Evolutionary conservation across 2,888 invertebrate species (phyloP).

Genomic region (Ophion ellenae): DNA sequence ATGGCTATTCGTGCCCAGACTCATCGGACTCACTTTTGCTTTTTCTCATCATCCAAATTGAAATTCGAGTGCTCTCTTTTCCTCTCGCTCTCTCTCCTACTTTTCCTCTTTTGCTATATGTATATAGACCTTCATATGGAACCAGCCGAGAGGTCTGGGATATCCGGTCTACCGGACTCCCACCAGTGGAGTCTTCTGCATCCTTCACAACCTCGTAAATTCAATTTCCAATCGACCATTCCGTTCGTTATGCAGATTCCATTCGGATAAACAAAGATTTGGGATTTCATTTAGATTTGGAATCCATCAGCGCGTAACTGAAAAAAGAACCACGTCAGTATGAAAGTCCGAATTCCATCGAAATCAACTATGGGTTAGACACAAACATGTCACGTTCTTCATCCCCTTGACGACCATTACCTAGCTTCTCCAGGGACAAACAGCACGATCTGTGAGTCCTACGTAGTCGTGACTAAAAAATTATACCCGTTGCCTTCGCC

Average conservation of each 20-base stretch:
- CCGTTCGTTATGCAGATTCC: too few relatives aligned
- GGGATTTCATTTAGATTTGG: background rate
- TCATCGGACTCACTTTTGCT: slow-evolving; percentile 47
- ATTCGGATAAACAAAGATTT: too few relatives aligned
- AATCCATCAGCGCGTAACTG: background rate
- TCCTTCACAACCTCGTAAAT: background rate
- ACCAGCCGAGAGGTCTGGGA: slow-evolving; percentile 5
- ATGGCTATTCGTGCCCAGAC: slow-evolving; percentile 8
- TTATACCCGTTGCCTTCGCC: background rate
- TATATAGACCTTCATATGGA: background rate
- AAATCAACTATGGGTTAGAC: background rate
- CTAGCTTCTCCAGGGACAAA: too few relatives aligned
- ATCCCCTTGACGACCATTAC: too few relatives aligned
- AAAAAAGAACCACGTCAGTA: background rate
- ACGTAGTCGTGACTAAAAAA: slow-evolving; percentile 2
- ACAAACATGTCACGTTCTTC: too few relatives aligned
- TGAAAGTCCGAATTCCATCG: background rate
- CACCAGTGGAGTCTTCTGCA: background rate
- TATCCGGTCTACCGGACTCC: slow-evolving; percentile 1
- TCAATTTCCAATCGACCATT: background rate
- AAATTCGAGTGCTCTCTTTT: slow-evolving; percentile 54
- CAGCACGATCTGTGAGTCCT: background rate
- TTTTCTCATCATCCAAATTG: slow-evolving; percentile 75
- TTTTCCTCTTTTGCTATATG: slow-evolving; percentile 18
- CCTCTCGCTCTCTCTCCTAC: too few relatives aligned